Conservation (phyloP, 1,140 invertebrate species). For the Cotesia glomerata region DNA sequence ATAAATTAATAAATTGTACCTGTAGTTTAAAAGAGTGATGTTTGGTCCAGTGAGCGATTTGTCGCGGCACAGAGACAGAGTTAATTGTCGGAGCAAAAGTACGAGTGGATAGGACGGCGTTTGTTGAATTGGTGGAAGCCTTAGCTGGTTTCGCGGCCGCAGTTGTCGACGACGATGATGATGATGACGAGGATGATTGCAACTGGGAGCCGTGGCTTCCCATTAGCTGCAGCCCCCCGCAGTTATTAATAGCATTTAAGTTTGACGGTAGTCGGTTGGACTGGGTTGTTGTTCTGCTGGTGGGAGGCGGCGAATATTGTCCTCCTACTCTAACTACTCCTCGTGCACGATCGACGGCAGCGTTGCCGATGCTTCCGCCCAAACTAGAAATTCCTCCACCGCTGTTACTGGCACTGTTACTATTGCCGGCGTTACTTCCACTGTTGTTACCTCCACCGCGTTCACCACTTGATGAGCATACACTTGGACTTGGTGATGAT, state of each 20-base stretch:
- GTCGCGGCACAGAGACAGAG: slow-evolving; percentile 52
- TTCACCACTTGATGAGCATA: slow-evolving; percentile 20
- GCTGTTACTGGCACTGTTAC: background rate
- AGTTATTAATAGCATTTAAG: slow-evolving; percentile 59
- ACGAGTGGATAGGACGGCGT: slow-evolving; percentile 33
- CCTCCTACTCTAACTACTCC: slow-evolving; percentile 18
- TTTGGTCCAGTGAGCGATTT: slow-evolving; percentile 59
- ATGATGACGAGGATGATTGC: slow-evolving; percentile 33
- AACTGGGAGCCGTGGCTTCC: slow-evolving; percentile 40
- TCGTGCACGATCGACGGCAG: slow-evolving; percentile 36
- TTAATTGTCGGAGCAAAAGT: slow-evolving; percentile 41
- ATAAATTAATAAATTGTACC: slow-evolving; percentile 39
- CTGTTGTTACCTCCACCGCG: too few relatives aligned
- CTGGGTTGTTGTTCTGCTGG: slow-evolving; percentile 22
- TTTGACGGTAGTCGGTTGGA: slow-evolving; percentile 48
- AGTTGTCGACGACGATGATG: slow-evolving; percentile 23
- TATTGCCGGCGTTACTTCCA: background rate
- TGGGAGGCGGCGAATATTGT: slow-evolving; percentile 30
- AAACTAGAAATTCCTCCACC: slow-evolving; percentile 22
- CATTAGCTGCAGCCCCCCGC: slow-evolving; percentile 48
- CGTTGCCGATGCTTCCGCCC: slow-evolving; percentile 32
- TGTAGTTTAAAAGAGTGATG: slow-evolving; percentile 57
- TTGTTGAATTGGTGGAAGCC: slow-evolving; percentile 28
- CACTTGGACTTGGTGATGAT: slow-evolving; percentile 21
- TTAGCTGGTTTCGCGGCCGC: too few relatives aligned